phyloP scores from a whole-genome alignment of 2,888 invertebrate genomes.

The Amphipoea lucens region DNA sequence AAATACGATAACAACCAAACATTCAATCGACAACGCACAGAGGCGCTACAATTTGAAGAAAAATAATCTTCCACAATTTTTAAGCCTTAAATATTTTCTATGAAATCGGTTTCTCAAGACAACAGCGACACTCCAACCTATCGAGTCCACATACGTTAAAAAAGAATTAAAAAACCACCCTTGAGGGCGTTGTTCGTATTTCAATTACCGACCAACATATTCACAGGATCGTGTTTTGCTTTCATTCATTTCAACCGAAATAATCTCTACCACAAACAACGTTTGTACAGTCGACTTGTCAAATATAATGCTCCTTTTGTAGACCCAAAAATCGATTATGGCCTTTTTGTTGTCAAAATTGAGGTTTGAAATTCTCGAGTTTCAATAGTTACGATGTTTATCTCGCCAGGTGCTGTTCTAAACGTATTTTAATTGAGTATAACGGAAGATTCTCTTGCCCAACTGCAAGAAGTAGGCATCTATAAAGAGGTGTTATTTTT shows the following conservation, averaged over 20 bases:
- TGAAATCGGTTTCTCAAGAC: conserved; percentile 63
- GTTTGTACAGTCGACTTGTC: conserved; percentile 89
- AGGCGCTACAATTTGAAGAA: not conserved
- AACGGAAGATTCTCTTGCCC: conserved; percentile 69
- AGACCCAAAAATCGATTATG: conserved; percentile 88
- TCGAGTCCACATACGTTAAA: conserved; percentile 62
- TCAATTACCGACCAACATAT: conserved; percentile 87
- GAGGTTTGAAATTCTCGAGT: conserved; percentile 89
- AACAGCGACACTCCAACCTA: conserved; percentile 75
- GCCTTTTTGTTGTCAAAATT: conserved; percentile 90
- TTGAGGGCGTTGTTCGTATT: conserved; percentile 84
- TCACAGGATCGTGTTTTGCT: conserved; percentile 89
- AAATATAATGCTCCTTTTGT: conserved; percentile 89
- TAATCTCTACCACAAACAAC: conserved; percentile 90
- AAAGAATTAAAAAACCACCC: conserved; percentile 81
- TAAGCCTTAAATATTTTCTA: conserved; percentile 53
- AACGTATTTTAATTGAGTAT: conserved; percentile 88
- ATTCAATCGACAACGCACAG: conserved; percentile 1
- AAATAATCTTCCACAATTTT: conserved; percentile 26
- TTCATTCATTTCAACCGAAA: conserved; percentile 90
- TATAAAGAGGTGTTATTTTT: conserved; percentile 62
- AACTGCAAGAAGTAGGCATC: conserved; percentile 34
- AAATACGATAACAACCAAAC: not conserved
- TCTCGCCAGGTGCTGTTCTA: conserved; percentile 88
- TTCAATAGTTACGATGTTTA: conserved; percentile 89